Base-by-base conservation (phyloP, 1,140 invertebrate genomes). In the Drosophila pseudoobscura region DNA sequence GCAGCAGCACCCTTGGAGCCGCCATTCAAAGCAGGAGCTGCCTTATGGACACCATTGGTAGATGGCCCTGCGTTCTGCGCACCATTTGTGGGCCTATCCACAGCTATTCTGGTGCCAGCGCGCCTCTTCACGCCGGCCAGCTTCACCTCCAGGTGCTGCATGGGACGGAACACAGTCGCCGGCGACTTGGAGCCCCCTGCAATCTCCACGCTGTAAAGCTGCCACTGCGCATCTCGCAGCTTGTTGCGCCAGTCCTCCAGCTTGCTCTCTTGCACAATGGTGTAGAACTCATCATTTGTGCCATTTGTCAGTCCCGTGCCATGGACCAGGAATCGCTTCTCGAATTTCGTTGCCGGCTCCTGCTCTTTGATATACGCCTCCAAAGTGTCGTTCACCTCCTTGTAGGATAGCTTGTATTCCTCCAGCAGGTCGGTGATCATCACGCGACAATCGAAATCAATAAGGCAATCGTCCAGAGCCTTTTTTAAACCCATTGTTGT, bases 341-440 rank as follows among this genome's bases (percentile, higher is more conserved):
- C 83, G 35, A 60, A 91, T 7, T 65, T 75, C 11, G 44, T 65
- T 2, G 8, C 39, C 0, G 61, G 49, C 39, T 79, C 84, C 59
- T 91, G 75, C 8, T 47, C 44, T 20, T 79, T 65, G 6, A 90
- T 58, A 52, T 89, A 76, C n/a, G 70, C 78, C 45, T 70, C 69
- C 6, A 91, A 49, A 4, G 55, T 29, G 13, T 75, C 55, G 55
- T 87, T 74, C 11, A 83, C 82, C 45, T 91, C 85, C 29, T 80
- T 84, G 61, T 91, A 88, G 11, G 82, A 47, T 57, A 91, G 54
- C 50, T 89, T 75, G 52, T 91, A 90, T 45, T 90, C 71, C 63
- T 91, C 80, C 56, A 91, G 54, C 6, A 91, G 73, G 59, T 91
- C 87, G 17, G 80, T 91, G 52, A 91, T 65, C 41, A 91, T 59